phyloP scores from a whole-genome alignment of 1,140 invertebrate species.

The Batillaria attramentaria region DNA sequence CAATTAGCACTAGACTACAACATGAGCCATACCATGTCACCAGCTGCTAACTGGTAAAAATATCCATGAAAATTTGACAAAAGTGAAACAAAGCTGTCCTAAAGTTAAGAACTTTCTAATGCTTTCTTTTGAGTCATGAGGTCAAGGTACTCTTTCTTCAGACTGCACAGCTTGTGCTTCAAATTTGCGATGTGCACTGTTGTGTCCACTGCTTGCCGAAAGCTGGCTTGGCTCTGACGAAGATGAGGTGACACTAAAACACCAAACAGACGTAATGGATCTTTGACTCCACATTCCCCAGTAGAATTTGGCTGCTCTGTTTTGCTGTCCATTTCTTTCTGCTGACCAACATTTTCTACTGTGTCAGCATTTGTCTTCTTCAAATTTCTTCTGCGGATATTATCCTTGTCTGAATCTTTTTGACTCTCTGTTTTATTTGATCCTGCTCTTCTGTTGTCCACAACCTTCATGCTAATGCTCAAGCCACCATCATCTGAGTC shows the following conservation, averaged over 20 bases:
- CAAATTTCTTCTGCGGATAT: not conserved
- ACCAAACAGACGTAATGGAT: slow-evolving; percentile 59
- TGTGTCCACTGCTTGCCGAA: slow-evolving; percentile 33
- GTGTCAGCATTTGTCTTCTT: not conserved
- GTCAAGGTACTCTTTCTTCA: not conserved
- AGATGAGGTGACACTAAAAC: slow-evolving; percentile 54
- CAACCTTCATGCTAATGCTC: not conserved
- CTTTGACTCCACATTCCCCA: slow-evolving; percentile 26
- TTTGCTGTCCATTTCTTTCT: not conserved
- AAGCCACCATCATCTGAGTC: not conserved
- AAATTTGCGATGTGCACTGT: slow-evolving; percentile 37
- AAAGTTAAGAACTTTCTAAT: not conserved
- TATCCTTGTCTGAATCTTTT: not conserved
- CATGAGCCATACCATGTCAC: too few relatives aligned
- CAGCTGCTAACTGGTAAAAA: too few relatives aligned
- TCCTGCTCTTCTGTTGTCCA: not conserved
- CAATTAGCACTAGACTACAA: too few relatives aligned
- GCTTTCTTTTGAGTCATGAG: slow-evolving; percentile 13
- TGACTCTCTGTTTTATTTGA: not conserved
- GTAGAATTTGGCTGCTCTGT: not conserved
- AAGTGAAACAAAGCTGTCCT: not conserved
- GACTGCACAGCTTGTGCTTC: slow-evolving; percentile 32
- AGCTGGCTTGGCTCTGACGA: slow-evolving; percentile 49
- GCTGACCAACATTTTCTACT: slow-evolving; percentile 1
- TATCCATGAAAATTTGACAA: not conserved